Percentiles rank a stretch among this genome's conserved stretches.
Conservation (phyloP, 2,888 invertebrate genomes). For the Drosophila conformis region DNA sequence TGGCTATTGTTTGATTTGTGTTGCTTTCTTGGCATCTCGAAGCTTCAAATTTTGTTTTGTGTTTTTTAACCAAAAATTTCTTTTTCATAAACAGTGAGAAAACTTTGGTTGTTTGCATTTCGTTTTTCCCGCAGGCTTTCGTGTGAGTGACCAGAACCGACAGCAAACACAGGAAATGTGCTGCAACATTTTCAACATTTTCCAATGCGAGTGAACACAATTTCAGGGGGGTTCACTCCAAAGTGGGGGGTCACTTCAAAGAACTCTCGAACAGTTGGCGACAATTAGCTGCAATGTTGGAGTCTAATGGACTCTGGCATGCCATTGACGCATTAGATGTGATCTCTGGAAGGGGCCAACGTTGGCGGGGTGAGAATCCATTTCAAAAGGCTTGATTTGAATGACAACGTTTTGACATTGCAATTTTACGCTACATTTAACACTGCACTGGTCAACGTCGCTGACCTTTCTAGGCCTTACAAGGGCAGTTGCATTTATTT, state of each 20-base stretch:
- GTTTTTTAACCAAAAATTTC: constrained; percentile 41
- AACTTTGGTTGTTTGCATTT: constrained; percentile 46
- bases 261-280: constrained; percentile 50
- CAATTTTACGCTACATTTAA: constrained; percentile 75
- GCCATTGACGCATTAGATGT: constrained; percentile 69
- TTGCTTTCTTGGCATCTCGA: constrained; percentile 41
- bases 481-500: constrained; percentile 8
- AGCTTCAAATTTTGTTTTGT: constrained; percentile 15
- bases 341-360: neutral
- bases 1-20: constrained; percentile 73
- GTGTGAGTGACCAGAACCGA: constrained; percentile 19
- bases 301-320: constrained; percentile 60
- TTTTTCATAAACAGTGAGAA: constrained; percentile 71
- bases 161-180: constrained; percentile 71
- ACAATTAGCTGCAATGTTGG: constrained; percentile 61
- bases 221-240: constrained; percentile 26
- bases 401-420: constrained; percentile 58
- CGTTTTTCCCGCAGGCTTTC: constrained; percentile 17
- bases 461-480: constrained; percentile 31
- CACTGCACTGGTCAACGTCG: constrained; percentile 52
- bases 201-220: constrained; percentile 27
- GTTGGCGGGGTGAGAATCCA: neutral
- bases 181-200: constrained; percentile 50
- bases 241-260: constrained; percentile 58
- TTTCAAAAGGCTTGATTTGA: constrained; percentile 47